Conservation (phyloP, 2,113 vertebrate species). For the Anarrhichthys ocellatus region DNA sequence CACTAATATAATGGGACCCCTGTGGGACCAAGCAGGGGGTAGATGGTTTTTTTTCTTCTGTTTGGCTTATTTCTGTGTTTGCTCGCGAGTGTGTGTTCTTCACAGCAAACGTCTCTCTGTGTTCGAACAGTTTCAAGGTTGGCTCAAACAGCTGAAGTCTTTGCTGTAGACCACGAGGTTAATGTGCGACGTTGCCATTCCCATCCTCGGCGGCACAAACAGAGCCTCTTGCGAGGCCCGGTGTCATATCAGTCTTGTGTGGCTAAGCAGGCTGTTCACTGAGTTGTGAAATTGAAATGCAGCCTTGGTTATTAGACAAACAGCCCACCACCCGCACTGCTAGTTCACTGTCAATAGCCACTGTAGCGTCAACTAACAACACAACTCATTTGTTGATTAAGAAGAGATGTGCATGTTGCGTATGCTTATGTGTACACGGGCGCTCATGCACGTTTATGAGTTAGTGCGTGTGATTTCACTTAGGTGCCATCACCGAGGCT, state of each 20-base stretch:
- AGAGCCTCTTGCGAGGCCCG: constrained; percentile 54
- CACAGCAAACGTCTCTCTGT: neutral
- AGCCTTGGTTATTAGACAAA: constrained; percentile 84
- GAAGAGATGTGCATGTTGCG: constrained; percentile 24
- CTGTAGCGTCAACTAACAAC: constrained; percentile 73
- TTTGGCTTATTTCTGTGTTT: constrained; percentile 22
- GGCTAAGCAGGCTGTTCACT: constrained; percentile 78
- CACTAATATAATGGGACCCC: constrained; percentile 67
- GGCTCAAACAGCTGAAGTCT: constrained; percentile 44
- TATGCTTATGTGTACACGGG: constrained; percentile 8
- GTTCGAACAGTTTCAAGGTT: constrained; percentile 62
- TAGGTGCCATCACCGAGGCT: constrained; percentile 15
- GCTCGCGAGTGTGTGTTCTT: constrained; percentile 15
- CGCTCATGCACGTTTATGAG: neutral
- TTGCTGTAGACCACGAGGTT: constrained; percentile 31
- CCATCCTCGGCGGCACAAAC: constrained; percentile 43
- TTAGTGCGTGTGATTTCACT: neutral
- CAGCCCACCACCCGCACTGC: constrained; percentile 72
- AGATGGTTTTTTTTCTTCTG: constrained; percentile 11
- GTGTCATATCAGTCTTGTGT: constrained; percentile 78
- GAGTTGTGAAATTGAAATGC: constrained; percentile 85
- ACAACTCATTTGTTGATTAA: constrained; percentile 72
- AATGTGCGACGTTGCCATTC: constrained; percentile 35
- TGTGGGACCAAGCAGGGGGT: constrained; percentile 46
- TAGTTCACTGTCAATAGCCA: constrained; percentile 77